Conservation (phyloP, 92 coral and sea anemone species). For the Umimayanthus chanpuru region DNA sequence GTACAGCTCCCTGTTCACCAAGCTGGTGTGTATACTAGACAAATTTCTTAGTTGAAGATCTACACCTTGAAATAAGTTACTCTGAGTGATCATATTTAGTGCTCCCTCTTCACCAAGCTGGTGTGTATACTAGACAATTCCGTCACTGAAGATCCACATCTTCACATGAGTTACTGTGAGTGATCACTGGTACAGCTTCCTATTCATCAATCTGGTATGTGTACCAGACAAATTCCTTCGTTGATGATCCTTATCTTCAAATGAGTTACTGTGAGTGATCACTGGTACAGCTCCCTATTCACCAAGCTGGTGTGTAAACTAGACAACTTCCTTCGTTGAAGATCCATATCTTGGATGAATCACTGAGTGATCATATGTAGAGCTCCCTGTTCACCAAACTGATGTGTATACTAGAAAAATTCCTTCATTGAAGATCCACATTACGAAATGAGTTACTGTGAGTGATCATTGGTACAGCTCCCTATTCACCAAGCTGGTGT, state of each 20-base stretch:
- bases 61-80: too few relatives aligned
- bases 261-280: background rate
- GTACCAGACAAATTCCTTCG: background rate
- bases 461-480: conserved; percentile 18
- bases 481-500: conserved; percentile 75
- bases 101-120: conserved; percentile 74
- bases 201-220: conserved; percentile 74
- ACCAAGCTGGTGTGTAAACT: conserved; percentile 67
- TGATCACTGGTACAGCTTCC: conserved; percentile 17
- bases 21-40: conserved; percentile 39
- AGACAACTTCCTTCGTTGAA: background rate
- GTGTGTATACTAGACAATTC: too few relatives aligned
- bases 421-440: background rate
- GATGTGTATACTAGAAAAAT: conserved; percentile 33
- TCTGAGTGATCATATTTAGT: too few relatives aligned
- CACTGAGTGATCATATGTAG: background rate
- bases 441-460: background rate
- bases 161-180: too few relatives aligned
- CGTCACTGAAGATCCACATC: too few relatives aligned
- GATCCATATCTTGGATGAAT: background rate
- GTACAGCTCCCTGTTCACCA: conserved; percentile 65
- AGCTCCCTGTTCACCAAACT: conserved; percentile 69
- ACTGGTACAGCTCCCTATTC: conserved; percentile 50
- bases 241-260: background rate
- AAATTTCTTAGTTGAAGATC: too few relatives aligned